Percentiles rank a stretch among this genome's conserved stretches.
These are phyloP conservation scores for Apostichopus leukothele DNA, from an alignment of 53 echinoderm and acorn worm species.

Conservation along the genomic window DNA sequence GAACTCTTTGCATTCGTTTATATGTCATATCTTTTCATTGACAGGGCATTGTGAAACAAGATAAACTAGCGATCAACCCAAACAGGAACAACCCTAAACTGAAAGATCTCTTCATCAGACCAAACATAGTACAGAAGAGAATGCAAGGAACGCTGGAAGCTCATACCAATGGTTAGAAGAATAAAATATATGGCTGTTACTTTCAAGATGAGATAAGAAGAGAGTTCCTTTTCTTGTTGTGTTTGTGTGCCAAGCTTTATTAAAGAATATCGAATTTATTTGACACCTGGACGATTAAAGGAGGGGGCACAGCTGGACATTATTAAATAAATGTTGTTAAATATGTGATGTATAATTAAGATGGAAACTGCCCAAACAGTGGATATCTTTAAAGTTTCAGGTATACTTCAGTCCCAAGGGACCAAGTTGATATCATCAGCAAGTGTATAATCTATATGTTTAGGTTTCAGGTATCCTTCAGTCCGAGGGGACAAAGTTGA, in stretches of 20 bases:
- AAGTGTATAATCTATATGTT: slow-evolving; percentile 11
- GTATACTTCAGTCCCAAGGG: slow-evolving; percentile 79
- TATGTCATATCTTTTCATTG: background rate
- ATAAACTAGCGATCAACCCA: slow-evolving; percentile 89
- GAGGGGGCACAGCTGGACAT: no score
- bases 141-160: slow-evolving; percentile 95
- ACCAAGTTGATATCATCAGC: slow-evolving; percentile 93
- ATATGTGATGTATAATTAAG: no score
- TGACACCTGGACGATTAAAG: no score
- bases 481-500: slow-evolving; percentile 95
- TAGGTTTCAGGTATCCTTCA: slow-evolving; percentile 96
- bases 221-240: no score
- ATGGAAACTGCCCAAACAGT: no score
- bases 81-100: slow-evolving; percentile 92
- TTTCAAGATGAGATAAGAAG: no score
- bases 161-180: slow-evolving; percentile 76
- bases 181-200: background rate
- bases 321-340: no score
- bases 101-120: slow-evolving; percentile 97
- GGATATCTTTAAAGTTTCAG: no score
- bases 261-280: no score
- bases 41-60: slow-evolving; percentile 98
- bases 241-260: no score
- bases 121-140: slow-evolving; percentile 96
- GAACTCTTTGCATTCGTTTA: no score